Conservation (phyloP, 2,113 vertebrate genomes). For the Cariama cristata region DNA sequence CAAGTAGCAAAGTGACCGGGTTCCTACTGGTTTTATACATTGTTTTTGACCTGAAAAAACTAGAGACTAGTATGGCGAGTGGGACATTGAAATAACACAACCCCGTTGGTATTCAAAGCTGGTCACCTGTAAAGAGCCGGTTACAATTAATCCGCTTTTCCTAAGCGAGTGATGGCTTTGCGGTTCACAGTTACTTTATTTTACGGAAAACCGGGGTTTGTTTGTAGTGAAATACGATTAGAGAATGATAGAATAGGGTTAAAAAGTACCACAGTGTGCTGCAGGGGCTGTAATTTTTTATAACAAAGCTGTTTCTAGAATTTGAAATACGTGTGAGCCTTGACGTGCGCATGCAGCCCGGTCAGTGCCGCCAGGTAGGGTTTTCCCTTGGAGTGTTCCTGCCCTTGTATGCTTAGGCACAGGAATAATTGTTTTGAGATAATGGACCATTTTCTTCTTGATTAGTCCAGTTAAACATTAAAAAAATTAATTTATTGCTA, state of each 20-base stretch:
- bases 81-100: neutral
- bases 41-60: neutral
- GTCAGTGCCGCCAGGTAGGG: neutral
- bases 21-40: neutral
- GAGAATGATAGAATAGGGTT: neutral
- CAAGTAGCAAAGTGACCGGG: neutral
- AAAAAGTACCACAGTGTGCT: neutral
- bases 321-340: neutral
- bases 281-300: neutral
- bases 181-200: neutral
- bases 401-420: neutral
- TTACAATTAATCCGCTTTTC: neutral
- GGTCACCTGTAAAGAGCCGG: neutral
- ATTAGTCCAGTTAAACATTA: neutral
- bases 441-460: neutral
- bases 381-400: neutral
- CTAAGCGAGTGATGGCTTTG: neutral
- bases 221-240: neutral
- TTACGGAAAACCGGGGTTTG: neutral
- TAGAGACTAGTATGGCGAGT: neutral
- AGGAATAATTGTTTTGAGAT: neutral
- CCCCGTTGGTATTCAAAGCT: neutral
- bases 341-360: neutral
- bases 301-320: neutral
- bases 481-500: neutral